Percentiles rank a stretch among this genome's conserved stretches.
Evolutionary conservation across 2,797 vertebrate genomes (phyloP).

Genomic region (Lepidocolaptes lacrymiger): DNA sequence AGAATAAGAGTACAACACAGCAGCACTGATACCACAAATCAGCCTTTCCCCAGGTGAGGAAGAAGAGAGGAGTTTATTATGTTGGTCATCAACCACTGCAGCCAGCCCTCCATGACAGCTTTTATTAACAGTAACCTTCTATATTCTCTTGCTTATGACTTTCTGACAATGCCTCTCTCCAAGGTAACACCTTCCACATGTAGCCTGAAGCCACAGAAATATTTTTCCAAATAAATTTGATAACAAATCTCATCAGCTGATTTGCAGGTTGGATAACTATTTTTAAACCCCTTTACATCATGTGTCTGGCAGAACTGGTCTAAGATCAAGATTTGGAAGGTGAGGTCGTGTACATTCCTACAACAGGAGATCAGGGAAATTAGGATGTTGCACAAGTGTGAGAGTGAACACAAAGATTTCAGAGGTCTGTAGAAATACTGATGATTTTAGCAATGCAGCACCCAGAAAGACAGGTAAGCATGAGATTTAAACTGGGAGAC

Average conservation of each 20-base stretch:
- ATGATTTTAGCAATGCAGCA: background rate
- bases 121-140: constrained; percentile 17
- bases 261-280: background rate
- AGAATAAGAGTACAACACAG: background rate
- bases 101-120: background rate
- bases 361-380: background rate
- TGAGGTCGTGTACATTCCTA: background rate
- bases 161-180: background rate
- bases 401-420: background rate
- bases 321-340: background rate
- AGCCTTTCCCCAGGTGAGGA: background rate
- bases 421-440: background rate
- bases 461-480: background rate
- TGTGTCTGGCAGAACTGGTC: background rate
- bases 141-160: background rate
- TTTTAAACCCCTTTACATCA: background rate
- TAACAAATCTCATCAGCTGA: constrained; percentile 3
- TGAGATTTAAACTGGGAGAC: background rate
- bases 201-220: constrained; percentile 1
- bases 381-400: background rate
- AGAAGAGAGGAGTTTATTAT: constrained; percentile 5
- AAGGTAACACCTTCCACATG: background rate
- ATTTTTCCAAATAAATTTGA: constrained; percentile 13
- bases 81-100: background rate
- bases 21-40: background rate